Conservation (phyloP, 2,888 invertebrate genomes). For the Xanthia togata region DNA sequence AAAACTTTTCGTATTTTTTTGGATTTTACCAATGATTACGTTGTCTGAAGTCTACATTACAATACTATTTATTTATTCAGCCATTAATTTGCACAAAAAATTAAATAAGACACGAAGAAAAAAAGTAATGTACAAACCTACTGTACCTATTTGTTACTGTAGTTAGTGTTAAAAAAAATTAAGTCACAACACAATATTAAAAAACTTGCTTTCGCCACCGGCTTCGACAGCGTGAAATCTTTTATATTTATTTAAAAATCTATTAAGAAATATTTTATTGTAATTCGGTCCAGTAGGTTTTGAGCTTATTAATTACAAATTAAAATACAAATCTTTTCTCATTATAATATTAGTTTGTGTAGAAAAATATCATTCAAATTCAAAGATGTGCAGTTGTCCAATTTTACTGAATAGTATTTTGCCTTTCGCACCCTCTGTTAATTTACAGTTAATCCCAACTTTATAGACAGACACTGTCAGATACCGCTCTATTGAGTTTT, state of each 20-base stretch:
- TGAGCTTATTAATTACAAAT: no score
- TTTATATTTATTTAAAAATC: no score
- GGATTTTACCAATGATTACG: no score
- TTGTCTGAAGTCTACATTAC: no score
- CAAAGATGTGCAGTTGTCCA: not conserved
- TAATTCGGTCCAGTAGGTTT: no score
- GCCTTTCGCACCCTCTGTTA: constrained; percentile 48
- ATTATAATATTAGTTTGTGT: no score
- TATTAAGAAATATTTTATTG: no score
- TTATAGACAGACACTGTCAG: constrained; percentile 74
- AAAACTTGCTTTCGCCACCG: no score
- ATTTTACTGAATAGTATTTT: constrained; percentile 22
- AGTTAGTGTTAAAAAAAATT: not conserved
- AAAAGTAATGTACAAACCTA: not conserved
- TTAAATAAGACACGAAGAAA: not conserved
- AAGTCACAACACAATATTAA: no score
- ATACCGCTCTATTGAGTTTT: constrained; percentile 84
- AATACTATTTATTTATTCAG: not conserved
- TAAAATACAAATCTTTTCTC: no score
- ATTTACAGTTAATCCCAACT: constrained; percentile 58
- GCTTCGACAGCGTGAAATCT: no score
- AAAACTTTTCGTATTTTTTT: not conserved
- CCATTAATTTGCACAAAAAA: not conserved
- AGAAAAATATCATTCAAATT: not conserved
- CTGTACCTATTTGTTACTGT: not conserved